Base-by-base conservation (phyloP, 92 coral and sea anemone species). In the Paragorgia papillata region DNA sequence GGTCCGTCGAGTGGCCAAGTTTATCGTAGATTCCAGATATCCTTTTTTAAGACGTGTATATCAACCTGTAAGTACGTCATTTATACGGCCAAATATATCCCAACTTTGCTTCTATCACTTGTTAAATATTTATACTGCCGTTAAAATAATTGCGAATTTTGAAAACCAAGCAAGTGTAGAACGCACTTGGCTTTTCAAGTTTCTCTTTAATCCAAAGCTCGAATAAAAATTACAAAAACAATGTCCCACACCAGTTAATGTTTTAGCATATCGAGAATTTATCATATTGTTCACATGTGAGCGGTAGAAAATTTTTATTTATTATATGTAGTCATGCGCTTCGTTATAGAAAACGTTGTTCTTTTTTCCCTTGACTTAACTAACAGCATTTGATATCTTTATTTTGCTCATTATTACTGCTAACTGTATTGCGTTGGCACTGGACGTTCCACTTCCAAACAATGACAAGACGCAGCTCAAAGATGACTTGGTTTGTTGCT, bases 21-120 rank as follows among this genome's bases (percentile, higher is more conserved):
- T 81, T 56, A 88, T 95, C 55, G 99, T 95, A 75, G 99, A 86
- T 27, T 90, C 93, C 32, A 95, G 90, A 91, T 95, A 95, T 95
- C 99, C 99, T 94, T 91, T 55, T 51, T n/a, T n/a, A n/a, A 17
- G 49, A 24, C 14, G n/a, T n/a, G n/a, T n/a, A 15, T 29, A 19
- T 57, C 27, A 17, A 15, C 29, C 46, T 44, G 57, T 29, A 10
- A 56, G 17, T 56, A 56, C 22, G 10, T 27, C 35, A 49, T 50
- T 14, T 26, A 18, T 44, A 24, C 24, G 35, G 22, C 2, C 10
- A 54, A 19, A 9, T 62, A 39, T 29, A 60, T 3, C n/a, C n/a
- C 39, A 20, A 26, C n/a, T 28, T 18, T 41, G 26, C 21, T 68
- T 68, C 20, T 22, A 68, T 21, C 14, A 34, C 37, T 39, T 21